Conservation (phyloP, 2,113 vertebrate species). For the Romanogobio albipinnatus region DNA sequence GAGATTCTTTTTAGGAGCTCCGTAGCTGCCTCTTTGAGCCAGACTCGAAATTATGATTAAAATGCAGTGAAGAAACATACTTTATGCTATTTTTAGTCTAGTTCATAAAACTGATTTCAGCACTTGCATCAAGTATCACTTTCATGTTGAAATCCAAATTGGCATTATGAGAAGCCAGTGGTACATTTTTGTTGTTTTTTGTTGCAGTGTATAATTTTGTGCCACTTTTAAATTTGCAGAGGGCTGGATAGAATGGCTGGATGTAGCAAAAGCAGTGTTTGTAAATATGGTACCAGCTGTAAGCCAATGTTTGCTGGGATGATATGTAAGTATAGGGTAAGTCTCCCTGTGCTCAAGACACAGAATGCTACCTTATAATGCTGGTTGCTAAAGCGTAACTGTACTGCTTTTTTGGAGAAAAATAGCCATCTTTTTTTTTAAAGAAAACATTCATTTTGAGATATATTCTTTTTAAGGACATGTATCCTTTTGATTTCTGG, state of each 20-base stretch:
- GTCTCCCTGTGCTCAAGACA: not conserved
- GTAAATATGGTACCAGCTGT: constrained; percentile 16
- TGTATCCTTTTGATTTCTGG: not conserved
- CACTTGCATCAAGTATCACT: constrained; percentile 1
- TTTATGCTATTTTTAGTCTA: constrained; percentile 18
- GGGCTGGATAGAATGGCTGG: not conserved
- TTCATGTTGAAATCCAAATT: constrained; percentile 20
- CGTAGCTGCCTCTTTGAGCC: constrained; percentile 17
- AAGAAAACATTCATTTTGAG: not conserved
- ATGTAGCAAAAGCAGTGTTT: constrained; percentile 16
- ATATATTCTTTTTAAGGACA: not conserved
- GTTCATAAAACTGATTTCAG: constrained; percentile 41
- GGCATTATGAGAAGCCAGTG: constrained; percentile 2
- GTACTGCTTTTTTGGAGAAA: not conserved
- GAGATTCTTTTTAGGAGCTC: not conserved
- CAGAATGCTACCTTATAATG: not conserved
- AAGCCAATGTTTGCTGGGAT: constrained; percentile 1
- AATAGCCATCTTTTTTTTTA: not conserved
- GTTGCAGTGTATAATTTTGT: constrained; percentile 29
- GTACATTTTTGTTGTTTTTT: constrained; percentile 28
- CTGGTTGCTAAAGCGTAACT: not conserved
- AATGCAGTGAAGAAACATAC: constrained; percentile 26
- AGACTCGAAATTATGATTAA: constrained; percentile 21
- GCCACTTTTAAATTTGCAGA: not conserved
- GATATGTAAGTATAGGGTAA: constrained; percentile 21